phyloP scores from a whole-genome alignment of 2,113 vertebrate genomes.

The Orycteropus afer region DNA sequence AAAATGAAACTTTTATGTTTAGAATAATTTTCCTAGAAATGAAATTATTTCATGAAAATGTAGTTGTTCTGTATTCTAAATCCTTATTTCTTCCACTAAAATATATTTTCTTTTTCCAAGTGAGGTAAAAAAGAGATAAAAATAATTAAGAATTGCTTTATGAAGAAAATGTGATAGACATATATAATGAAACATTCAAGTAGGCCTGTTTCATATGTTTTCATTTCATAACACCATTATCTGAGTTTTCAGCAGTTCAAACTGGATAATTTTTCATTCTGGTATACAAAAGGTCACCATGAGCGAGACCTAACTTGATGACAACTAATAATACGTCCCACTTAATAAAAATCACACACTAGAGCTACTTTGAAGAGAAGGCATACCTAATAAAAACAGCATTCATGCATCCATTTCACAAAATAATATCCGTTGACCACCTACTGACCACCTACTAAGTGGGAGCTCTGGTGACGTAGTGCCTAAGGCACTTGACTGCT shows the following conservation, averaged over 20 bases:
- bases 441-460: too few relatives aligned
- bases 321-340: not conserved
- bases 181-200: not conserved
- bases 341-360: not conserved
- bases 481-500: too few relatives aligned
- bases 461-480: too few relatives aligned
- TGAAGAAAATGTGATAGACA: not conserved
- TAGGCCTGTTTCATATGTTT: not conserved
- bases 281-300: too few relatives aligned
- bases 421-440: not conserved
- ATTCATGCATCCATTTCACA: not conserved
- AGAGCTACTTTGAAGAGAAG: conserved; percentile 13
- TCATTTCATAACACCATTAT: not conserved
- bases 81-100: not conserved
- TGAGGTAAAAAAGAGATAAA: not conserved
- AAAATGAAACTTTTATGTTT: not conserved
- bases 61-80: not conserved
- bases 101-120: not conserved
- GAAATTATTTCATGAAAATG: conserved; percentile 23
- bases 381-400: not conserved
- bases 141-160: not conserved
- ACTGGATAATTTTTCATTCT: not conserved
- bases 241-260: not conserved
- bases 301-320: too few relatives aligned
- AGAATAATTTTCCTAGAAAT: conserved; percentile 25